Base-by-base conservation (phyloP, 1,140 invertebrate genomes). In the Drosophila mayri region DNA sequence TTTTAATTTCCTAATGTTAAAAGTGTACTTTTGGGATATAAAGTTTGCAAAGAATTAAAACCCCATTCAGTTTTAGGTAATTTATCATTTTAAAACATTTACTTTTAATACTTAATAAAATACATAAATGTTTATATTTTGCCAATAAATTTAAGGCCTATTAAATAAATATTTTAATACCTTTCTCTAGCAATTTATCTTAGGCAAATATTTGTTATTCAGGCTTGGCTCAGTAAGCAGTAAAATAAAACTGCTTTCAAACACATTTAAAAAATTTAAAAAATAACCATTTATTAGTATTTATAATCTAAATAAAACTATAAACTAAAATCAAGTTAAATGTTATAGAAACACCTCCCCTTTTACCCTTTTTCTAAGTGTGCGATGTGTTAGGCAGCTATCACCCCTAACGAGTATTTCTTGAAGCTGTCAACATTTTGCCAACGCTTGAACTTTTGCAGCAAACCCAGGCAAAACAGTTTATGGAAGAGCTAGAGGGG, bases 371-470 rank as follows among this genome's bases (percentile, higher is more conserved):
- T n/a, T n/a, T 16, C 37, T 8, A 3, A 28, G 43, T 55, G 41
- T 38, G 20, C 3, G 14, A 59, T 60, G 14, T 72, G 55, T 60
- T 25, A 59, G 66, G 18, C 68, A 71, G 66, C 38, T 38, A 35
- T 28, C 64, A 47, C 58, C 76, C 58, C 46, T 54, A 78, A 70
- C 76, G 75, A 44, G 64, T 57, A 55, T 74, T 83, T 88, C 76
- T 80, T 88, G 61, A 54, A 59, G 80, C 76, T 84, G 84, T 88
- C 84, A 77, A 77, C 80, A 71, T 64, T 58, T 75, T 82, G 79
- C 76, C 64, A 78, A 78, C 75, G 76, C 66, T 78, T 78, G 75
- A 78, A 78, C 76, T 79, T 79, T 79, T 46, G 43, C 37, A 43
- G 55, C 60, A 65, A 79, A 55, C 55, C 41, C 41, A 37, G 47